These are phyloP conservation scores for Cirrhinus mrigala DNA, from an alignment of 2,797 vertebrate species.

Conservation along the genomic window DNA sequence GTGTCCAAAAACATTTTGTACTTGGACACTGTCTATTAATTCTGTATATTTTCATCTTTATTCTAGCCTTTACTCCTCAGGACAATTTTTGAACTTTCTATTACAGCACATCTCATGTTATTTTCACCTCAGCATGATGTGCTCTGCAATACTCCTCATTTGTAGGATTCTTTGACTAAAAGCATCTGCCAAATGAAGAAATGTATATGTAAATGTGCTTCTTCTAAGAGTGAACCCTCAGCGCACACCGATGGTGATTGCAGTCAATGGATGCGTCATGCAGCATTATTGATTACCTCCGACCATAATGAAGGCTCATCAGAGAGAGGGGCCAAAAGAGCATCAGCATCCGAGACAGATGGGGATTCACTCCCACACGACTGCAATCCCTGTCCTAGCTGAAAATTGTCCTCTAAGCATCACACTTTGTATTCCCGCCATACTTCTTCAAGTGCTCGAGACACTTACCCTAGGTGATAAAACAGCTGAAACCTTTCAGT, in stretches of 20 bases:
- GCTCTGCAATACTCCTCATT: neutral
- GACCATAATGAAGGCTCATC: constrained; percentile 8
- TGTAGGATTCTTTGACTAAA: neutral
- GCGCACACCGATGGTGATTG: neutral
- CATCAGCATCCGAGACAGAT: neutral
- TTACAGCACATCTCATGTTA: too few relatives aligned
- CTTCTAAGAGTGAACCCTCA: neutral
- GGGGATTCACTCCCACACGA: neutral
- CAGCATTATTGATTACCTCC: neutral
- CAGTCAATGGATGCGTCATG: neutral
- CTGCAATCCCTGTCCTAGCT: neutral
- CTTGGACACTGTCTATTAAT: neutral
- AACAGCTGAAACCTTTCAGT: neutral
- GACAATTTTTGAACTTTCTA: neutral
- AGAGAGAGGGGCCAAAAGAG: neutral
- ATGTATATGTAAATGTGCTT: constrained; percentile 4
- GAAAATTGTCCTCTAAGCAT: neutral
- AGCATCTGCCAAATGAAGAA: neutral
- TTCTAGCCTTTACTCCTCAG: neutral
- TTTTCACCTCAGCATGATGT: neutral
- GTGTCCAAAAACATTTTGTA: neutral
- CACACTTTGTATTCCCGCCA: neutral
- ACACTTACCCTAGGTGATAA: constrained; percentile 16
- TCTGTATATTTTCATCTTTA: neutral
- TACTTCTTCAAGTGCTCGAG: neutral